Percentiles rank a stretch among this genome's conserved stretches.
phyloP scores from a whole-genome alignment of 2,888 invertebrate genomes.

The Nasonovia ribisnigri region DNA sequence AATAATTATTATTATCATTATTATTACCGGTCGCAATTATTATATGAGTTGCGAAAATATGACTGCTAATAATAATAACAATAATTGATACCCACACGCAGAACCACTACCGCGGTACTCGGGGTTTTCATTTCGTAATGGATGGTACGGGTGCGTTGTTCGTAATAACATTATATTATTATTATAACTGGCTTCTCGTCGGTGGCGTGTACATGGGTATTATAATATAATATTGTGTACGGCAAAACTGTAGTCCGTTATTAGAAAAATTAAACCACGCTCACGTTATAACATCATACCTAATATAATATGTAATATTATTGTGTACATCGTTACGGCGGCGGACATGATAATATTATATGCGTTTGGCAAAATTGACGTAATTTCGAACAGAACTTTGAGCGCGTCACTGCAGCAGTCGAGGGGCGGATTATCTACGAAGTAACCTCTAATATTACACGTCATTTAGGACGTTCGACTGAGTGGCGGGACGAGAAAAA shows the following conservation, averaged over 20 bases:
- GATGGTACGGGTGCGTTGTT: neutral
- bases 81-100: slow-evolving; percentile 16
- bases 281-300: neutral
- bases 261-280: neutral
- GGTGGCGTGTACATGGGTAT: neutral
- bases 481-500: neutral
- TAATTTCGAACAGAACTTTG: neutral
- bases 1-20: slow-evolving; percentile 1
- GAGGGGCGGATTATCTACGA: neutral
- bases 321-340: neutral
- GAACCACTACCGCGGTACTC: neutral
- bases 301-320: neutral
- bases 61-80: neutral
- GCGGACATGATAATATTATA: neutral
- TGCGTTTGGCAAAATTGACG: neutral
- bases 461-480: neutral
- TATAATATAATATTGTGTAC: slow-evolving; percentile 3
- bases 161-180: neutral
- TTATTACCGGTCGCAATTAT: neutral
- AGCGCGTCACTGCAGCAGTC: too few species aligned
- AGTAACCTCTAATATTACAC: too few species aligned
- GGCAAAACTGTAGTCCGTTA: neutral
- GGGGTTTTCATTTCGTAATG: slow-evolving; percentile 28
- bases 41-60: slow-evolving; percentile 15
- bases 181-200: slow-evolving; percentile 12